phyloP scores from a whole-genome alignment of 2,113 vertebrate genomes.

The Hepsetus odoe region DNA sequence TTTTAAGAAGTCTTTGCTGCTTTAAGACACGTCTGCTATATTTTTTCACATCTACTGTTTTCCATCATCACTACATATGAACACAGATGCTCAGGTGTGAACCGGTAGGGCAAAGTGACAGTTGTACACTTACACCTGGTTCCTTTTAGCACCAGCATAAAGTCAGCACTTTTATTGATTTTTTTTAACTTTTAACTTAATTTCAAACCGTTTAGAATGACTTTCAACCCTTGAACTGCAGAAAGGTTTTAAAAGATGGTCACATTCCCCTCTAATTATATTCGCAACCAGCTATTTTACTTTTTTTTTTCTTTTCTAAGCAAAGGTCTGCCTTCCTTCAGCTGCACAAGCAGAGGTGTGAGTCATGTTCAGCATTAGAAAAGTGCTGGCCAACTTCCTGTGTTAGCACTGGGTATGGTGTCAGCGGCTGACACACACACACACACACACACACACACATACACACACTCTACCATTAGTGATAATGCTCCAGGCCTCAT shows the following conservation, averaged over 20 bases:
- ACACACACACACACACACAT: background rate
- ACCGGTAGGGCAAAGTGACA: no score
- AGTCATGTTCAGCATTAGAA: background rate
- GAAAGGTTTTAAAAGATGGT: background rate
- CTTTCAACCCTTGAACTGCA: background rate
- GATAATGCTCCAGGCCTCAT: background rate
- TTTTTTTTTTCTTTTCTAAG: background rate
- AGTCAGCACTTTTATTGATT: background rate
- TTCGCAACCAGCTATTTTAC: background rate
- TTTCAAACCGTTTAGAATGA: background rate
- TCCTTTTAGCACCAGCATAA: background rate
- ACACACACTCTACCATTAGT: background rate
- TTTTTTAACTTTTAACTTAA: no score
- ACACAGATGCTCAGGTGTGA: no score
- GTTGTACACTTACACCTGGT: background rate
- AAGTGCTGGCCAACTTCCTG: conserved; percentile 28
- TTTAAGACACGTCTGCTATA: no score
- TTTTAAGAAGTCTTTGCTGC: no score
- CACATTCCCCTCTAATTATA: background rate
- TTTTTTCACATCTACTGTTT: no score
- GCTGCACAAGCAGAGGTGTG: background rate
- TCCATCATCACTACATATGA: no score
- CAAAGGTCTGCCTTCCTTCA: background rate
- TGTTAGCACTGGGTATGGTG: background rate
- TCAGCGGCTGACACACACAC: background rate